phyloP scores from a whole-genome alignment of 2,113 vertebrate species.

The Brachirus orientalis region DNA sequence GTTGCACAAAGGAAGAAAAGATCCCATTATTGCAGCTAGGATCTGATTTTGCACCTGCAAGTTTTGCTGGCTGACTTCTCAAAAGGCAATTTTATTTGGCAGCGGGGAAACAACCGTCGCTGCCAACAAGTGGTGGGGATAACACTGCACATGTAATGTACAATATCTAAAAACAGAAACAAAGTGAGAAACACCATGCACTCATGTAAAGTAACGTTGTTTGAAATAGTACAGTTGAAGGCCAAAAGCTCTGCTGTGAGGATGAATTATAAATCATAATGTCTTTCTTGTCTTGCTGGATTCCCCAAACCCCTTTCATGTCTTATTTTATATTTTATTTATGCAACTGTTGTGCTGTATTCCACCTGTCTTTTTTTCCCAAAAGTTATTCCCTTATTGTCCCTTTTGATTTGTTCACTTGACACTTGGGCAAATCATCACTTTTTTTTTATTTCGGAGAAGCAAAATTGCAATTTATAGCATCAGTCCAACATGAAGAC shows the following conservation, averaged over 20 bases:
- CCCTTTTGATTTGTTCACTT: slow-evolving; percentile 22
- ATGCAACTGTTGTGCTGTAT: slow-evolving; percentile 15
- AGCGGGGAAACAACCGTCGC: slow-evolving; percentile 12
- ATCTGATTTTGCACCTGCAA: not conserved
- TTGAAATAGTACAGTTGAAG: slow-evolving; percentile 28
- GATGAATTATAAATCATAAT: slow-evolving; percentile 33
- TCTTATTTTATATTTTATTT: slow-evolving; percentile 38
- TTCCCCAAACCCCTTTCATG: slow-evolving; percentile 25
- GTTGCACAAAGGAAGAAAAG: too few relatives aligned
- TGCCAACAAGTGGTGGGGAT: not conserved
- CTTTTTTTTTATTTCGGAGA: slow-evolving; percentile 9
- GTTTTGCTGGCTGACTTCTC: slow-evolving; percentile 8
- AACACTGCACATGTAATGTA: slow-evolving; percentile 1
- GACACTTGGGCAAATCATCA: slow-evolving; percentile 1
- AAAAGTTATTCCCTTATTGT: slow-evolving; percentile 27
- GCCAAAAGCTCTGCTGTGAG: slow-evolving; percentile 6
- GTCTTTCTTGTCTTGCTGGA: slow-evolving; percentile 27
- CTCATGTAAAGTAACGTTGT: not conserved
- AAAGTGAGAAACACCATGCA: slow-evolving; percentile 15
- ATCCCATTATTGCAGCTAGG: not conserved
- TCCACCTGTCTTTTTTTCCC: slow-evolving; percentile 5
- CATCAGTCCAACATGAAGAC: slow-evolving; percentile 16
- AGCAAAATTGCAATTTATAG: slow-evolving; percentile 34
- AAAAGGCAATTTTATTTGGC: slow-evolving; percentile 4
- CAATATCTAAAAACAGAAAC: not conserved